Base-by-base conservation (phyloP, 2,888 invertebrate genomes). In the Zaprionus bogoriensis region DNA sequence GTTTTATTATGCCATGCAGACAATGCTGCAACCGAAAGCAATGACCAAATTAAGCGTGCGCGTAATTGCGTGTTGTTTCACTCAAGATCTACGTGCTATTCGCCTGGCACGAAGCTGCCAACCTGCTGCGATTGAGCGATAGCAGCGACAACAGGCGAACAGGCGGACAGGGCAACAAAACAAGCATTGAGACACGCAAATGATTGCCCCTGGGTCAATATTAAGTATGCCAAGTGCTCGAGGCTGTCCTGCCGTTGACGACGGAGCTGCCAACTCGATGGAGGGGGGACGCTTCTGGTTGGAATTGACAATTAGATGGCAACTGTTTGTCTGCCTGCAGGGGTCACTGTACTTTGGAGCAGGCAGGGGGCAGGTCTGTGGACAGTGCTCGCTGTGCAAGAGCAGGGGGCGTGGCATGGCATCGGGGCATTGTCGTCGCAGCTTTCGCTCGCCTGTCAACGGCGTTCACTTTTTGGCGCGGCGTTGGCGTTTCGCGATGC, bases 271-370 rank as follows among this genome's bases (percentile, higher is more conserved):
- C 27, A 9, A 10, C 10, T 10, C 23, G 20, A 5, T 2, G 1
- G 17, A 0, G 9, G 2, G 42, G 10, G 30, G 2, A 10, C 1
- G 4, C 23, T n/a, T 5, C n/a, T 25, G 19, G 36, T 36, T 45
- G 39, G 39, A 28, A 14, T 27, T 41, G 46, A 19, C 64, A 68
- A 57, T 63, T 63, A 63, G 57, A 47, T 27, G 59, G 44, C 28
- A 59, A 38, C 39, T 36, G 41, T 55, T 60, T 42, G 42, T 32
- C 28, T 32, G 66, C 36, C 27, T 25, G 7, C 20, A 27, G 42
- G 51, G 32, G 14, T 60, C 46, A 14, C 14, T 36, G 32, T 12
- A 9, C 32, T 12, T 6, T 36, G 32, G 7, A 36, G 9, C 14
- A 17, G 7, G 14, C 27, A 27, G 41, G 44, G 42, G 46, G 53